Percentiles rank a stretch among this genome's conserved stretches.
Conservation (phyloP, 1,140 invertebrate species). For the Dendrolimus kikuchii region DNA sequence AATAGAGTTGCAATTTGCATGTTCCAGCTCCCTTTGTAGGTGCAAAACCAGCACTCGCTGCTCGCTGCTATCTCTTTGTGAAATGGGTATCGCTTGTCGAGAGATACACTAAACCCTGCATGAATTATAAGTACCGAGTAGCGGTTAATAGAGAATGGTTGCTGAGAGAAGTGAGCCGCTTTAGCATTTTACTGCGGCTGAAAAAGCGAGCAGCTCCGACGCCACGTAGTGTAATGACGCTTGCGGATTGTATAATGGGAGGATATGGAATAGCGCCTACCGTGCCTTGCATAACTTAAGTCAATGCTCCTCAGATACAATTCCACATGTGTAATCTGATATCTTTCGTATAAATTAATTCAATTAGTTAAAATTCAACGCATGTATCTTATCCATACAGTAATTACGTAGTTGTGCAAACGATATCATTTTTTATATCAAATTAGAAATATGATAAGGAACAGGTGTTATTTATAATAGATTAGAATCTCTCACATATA, state of each 20-base stretch:
- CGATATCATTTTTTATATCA: conserved; percentile 1
- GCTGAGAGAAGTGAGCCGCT: conserved; percentile 37
- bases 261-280: conserved; percentile 16
- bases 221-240: no score
- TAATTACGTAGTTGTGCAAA: conserved; percentile 20
- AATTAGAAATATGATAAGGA: background rate
- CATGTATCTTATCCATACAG: conserved; percentile 22
- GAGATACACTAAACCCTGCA: conserved; percentile 16
- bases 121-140: conserved; percentile 43
- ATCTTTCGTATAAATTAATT: conserved; percentile 36
- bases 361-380: conserved; percentile 37
- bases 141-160: conserved; percentile 41
- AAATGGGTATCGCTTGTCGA: conserved; percentile 40
- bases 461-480: no score
- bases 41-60: conserved; percentile 34
- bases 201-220: conserved; percentile 1
- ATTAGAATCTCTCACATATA: no score
- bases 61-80: conserved; percentile 11
- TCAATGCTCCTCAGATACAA: conserved; percentile 26
- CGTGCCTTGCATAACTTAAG: conserved; percentile 48
- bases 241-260: background rate
- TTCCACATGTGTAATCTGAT: conserved; percentile 27
- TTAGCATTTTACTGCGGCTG: conserved; percentile 35
- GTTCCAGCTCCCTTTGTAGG: conserved; percentile 50
- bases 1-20: conserved; percentile 59